phyloP scores from a whole-genome alignment of 2,797 vertebrate species.

The Etheostoma nigrum region DNA sequence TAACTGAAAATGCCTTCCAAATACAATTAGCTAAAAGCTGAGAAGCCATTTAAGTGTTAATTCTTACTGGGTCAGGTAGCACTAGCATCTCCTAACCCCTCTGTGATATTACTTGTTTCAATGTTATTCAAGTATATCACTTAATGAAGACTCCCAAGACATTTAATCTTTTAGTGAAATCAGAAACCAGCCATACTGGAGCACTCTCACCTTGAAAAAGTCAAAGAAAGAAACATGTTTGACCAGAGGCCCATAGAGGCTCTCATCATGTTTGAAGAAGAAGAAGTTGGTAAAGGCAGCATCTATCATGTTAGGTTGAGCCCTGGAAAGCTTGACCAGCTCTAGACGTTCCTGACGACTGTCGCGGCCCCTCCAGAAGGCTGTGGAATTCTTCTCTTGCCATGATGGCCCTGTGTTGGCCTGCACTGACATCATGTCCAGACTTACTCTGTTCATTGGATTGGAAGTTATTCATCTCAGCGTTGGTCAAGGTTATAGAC shows the following conservation, averaged over 20 bases:
- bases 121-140: neutral
- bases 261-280: conserved; percentile 97
- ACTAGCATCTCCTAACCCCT: neutral
- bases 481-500: neutral
- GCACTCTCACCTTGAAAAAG: conserved; percentile 95
- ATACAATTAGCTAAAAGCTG: conserved; percentile 2
- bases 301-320: conserved; percentile 89
- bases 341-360: conserved; percentile 96
- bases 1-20: neutral
- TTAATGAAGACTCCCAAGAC: neutral
- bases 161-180: neutral
- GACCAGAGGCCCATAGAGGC: conserved; percentile 94
- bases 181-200: neutral
- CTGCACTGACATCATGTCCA: conserved; percentile 99
- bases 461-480: neutral
- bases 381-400: conserved; percentile 92
- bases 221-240: conserved; percentile 98
- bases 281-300: conserved; percentile 99
- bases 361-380: conserved; percentile 97
- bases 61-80: neutral
- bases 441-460: conserved; percentile 88
- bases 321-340: conserved; percentile 93
- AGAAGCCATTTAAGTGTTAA: neutral
- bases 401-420: conserved; percentile 93
- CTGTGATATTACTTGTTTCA: neutral